Base-by-base conservation (phyloP, 2,113 vertebrate species). In the Lophotis ruficrista region DNA sequence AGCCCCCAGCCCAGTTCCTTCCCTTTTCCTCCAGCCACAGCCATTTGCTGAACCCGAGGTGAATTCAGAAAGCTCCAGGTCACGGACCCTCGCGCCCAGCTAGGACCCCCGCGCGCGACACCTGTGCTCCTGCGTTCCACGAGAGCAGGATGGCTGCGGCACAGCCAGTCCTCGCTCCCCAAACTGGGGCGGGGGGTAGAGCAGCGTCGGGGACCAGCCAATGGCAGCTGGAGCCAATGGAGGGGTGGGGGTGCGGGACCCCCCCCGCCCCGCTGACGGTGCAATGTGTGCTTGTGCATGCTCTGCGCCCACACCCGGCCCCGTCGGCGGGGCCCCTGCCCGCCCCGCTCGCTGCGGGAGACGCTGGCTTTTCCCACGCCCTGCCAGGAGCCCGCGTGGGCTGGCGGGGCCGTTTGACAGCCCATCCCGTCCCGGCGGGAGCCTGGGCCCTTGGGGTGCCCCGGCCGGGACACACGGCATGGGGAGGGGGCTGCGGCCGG, bases 211-310 rank as follows among this genome's bases (percentile, higher is more conserved):
- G 65, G 24, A 25, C 57, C 12, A 56, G 19, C 37, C 1, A 5
- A 43, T 6, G 18, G 6, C 1, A 2, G 50, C 2, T 14, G 37
- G 45, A 81, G 43, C 25, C 10, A 37, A 45, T 17, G 33, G 20
- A 23, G 50, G 21, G 11, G 30, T 5, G n/a, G 45, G 45, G 58
- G 43, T 14, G 31, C 53, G 13, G 11, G 28, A n/a, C 38, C 51
- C 37, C 51, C 37, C 23, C 51, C 7, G 4, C 47, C 54, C 22
- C 3, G 1, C 54, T 8, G 25, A 22, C 1, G 25, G 64, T 14
- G 54, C 37, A 22, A 60, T 14, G 4, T 1, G 1, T 7, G 0
- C 62, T 7, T 7, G 60, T 31, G 43, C 13, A 1, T 28, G 1
- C 24, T n/a, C n/a, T 5, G 41, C 3, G 1, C n/a, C 31, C 51